Evolutionary conservation across 2,113 vertebrate species (phyloP).

Genomic region (Geococcyx californianus): DNA sequence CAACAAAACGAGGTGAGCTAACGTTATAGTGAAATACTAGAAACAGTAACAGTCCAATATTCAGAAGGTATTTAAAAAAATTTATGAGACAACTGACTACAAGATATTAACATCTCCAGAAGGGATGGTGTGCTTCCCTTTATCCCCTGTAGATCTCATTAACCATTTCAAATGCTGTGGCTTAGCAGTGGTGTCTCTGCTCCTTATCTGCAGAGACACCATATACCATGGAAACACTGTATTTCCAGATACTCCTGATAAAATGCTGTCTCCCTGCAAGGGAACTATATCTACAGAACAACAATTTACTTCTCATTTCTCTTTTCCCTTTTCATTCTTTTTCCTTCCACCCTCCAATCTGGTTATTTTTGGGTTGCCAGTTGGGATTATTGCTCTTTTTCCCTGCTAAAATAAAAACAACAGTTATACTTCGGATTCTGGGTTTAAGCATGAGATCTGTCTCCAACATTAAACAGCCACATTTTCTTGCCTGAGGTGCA

Average conservation of each 20-base stretch:
- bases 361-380: constrained; percentile 43
- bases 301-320: constrained; percentile 41
- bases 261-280: neutral
- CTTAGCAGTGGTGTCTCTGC: neutral
- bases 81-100: neutral
- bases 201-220: neutral
- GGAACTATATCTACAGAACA: neutral
- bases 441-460: neutral
- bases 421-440: constrained; percentile 7
- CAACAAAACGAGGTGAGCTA: neutral
- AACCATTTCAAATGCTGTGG: neutral
- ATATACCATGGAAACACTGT: neutral
- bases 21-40: neutral
- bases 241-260: neutral
- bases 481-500: constrained; percentile 29
- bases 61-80: neutral
- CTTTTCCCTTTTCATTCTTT: constrained; percentile 44
- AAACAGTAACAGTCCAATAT: neutral
- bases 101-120: neutral
- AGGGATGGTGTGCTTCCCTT: neutral
- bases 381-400: constrained; percentile 55
- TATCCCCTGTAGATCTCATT: neutral
- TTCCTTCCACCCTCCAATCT: constrained; percentile 50
- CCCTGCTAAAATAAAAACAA: constrained; percentile 53
- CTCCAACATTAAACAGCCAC: neutral